These are phyloP conservation scores for Acrocephalus scirpaceus DNA, from an alignment of 2,797 vertebrate genomes.

Conservation along the genomic window DNA sequence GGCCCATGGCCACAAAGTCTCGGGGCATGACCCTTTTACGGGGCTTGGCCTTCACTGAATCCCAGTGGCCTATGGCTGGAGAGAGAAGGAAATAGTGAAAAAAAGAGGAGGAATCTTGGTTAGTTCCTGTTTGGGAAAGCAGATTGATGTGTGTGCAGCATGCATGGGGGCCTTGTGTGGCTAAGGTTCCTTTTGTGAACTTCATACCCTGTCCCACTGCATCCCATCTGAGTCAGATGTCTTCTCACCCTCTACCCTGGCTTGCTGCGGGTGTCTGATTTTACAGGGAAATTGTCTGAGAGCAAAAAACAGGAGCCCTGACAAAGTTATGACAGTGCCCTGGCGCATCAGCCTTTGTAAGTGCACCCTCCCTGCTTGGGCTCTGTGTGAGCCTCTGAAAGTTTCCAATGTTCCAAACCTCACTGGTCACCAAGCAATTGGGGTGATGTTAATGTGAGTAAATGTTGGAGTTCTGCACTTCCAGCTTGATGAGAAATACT, in stretches of 20 bases:
- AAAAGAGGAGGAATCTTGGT: fast-evolving
- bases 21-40: conserved; percentile 27
- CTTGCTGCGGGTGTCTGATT: not conserved
- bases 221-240: not conserved
- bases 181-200: not conserved
- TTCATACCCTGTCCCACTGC: not conserved
- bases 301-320: not conserved
- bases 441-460: not conserved
- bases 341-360: not conserved
- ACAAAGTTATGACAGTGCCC: not conserved
- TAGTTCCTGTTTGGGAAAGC: not conserved
- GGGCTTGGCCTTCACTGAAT: conserved; percentile 45
- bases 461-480: not conserved
- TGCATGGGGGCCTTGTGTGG: not conserved
- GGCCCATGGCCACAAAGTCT: conserved; percentile 80
- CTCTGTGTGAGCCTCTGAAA: not conserved
- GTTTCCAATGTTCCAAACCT: not conserved
- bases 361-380: not conserved
- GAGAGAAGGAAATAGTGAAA: not conserved
- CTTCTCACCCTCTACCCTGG: not conserved
- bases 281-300: not conserved
- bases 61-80: conserved; percentile 84
- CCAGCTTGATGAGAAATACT: not conserved
- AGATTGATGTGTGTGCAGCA: fast-evolving
- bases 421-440: not conserved